These are phyloP conservation scores for Drosophila paulistorum DNA, from an alignment of 1,140 invertebrate genomes.

Conservation along the genomic window DNA sequence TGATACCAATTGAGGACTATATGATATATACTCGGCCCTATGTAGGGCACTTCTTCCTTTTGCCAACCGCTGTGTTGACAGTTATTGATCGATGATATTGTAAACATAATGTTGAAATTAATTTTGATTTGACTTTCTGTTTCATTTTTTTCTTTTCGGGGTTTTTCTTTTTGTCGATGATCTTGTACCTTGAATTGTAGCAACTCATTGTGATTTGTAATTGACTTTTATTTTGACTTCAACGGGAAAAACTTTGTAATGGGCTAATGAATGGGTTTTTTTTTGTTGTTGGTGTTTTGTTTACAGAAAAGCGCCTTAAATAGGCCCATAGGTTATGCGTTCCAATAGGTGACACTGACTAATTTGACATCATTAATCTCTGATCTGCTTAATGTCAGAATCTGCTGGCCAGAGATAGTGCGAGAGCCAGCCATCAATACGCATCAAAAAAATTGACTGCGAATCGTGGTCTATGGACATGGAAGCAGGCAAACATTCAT, in stretches of 20 bases:
- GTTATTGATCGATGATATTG: constrained; percentile 78
- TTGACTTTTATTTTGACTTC: constrained; percentile 67
- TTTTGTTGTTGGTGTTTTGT: not conserved
- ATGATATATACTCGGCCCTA: constrained; percentile 1
- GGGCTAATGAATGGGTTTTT: constrained; percentile 37
- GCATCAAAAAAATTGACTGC: constrained; percentile 66
- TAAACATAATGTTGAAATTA: constrained; percentile 75
- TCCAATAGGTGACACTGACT: constrained; percentile 75
- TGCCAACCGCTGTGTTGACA: constrained; percentile 65
- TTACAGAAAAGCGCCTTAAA: not conserved
- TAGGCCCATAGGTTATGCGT: constrained; percentile 20
- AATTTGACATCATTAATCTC: constrained; percentile 74
- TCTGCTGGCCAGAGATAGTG: constrained; percentile 34
- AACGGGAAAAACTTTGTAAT: not conserved
- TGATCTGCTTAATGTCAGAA: constrained; percentile 69
- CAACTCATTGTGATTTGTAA: constrained; percentile 60
- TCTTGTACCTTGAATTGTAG: constrained; percentile 59
- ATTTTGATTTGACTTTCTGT: constrained; percentile 63
- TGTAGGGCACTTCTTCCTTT: constrained; percentile 7
- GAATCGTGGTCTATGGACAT: constrained; percentile 44
- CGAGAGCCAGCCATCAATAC: constrained; percentile 60
- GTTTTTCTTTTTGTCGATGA: constrained; percentile 30
- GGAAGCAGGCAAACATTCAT: constrained; percentile 42
- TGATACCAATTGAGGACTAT: not conserved
- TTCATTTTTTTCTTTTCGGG: constrained; percentile 7